Evolutionary conservation across 2,888 invertebrate species (phyloP), one percentile per base, ranked within the genome.

Genomic region (Caenorhabditis plicata): DNA sequence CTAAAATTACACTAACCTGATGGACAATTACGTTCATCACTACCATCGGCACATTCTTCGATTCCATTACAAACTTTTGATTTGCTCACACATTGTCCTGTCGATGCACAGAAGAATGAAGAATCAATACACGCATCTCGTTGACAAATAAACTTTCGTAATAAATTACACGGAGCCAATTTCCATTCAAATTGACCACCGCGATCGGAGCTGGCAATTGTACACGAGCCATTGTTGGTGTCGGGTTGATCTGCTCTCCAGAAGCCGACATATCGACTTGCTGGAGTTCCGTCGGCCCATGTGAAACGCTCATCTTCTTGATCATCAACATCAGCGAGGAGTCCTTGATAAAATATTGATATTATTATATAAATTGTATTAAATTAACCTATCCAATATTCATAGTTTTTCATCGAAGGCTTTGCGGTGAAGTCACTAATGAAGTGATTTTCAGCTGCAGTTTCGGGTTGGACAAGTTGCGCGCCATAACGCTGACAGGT

Each of bases 101-200:
- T n/a, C 31, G 78, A 76, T 4, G 75, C 71, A 43, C 81, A 81
- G 65, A 79, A 78, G 56, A 74, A 79, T 1, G 77, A 77, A 20
- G 78, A 81, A 9, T 52, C 51, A 26, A 55, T 91, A 83, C 94
- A 95, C 44, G 94, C 93, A 68, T 87, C 87, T 23, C 91, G 87
- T 80, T 90, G 87, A 81, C 95, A 95, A 87, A 94, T 90, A 83
- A 95, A 95, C 23, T 93, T 93, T 75, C 93, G 85, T 44, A 95
- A 86, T 48, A 90, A 89, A 85, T 94, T 94, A 82, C 95, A 95
- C 26, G 92, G 92, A 49, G 91, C 90, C 58, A 95, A 85, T 81
- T 90, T 89, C 95, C 95, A 95, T 54, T 91, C 52, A 32, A 65
- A 49, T 9, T 61, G n/a, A n/a, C n/a, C n/a, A n/a, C n/a, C n/a